Conservation (phyloP, 2,888 invertebrate genomes). For the Saturnia japonica region DNA sequence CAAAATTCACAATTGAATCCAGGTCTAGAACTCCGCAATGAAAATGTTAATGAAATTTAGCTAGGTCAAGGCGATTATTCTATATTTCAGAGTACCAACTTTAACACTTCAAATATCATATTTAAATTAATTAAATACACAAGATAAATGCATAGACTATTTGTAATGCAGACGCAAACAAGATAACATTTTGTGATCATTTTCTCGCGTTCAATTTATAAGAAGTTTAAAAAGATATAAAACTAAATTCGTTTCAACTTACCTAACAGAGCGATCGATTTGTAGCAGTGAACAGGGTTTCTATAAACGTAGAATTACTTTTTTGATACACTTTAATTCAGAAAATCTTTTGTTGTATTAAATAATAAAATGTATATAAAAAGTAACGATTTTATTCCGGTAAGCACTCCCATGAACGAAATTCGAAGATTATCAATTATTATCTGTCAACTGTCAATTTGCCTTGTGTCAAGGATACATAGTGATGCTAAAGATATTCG, state of each 20-base stretch:
- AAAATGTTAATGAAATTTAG: constrained; percentile 47
- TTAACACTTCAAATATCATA: constrained; percentile 6
- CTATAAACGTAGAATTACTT: background rate
- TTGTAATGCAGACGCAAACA: constrained; percentile 27
- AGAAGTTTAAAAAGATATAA: background rate
- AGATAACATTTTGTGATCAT: constrained; percentile 41
- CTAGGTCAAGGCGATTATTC: constrained; percentile 60
- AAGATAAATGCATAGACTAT: constrained; percentile 2
- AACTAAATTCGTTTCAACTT: constrained; percentile 7
- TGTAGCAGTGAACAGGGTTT: background rate
- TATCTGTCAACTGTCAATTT: background rate
- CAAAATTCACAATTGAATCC: constrained; percentile 32
- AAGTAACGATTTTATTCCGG: constrained; percentile 23
- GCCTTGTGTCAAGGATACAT: background rate
- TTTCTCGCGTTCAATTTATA: constrained; percentile 32
- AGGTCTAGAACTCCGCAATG: constrained; percentile 44
- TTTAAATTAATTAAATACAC: background rate
- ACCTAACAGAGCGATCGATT: constrained; percentile 8
- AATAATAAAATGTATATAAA: constrained; percentile 1
- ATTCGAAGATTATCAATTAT: constrained; percentile 47
- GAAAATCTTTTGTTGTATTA: background rate
- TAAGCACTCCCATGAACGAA: constrained; percentile 64
- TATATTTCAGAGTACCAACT: constrained; percentile 49
- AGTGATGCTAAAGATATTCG: no score
- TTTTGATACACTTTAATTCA: background rate